Base-by-base conservation (phyloP, 1,140 invertebrate genomes). In the Pseudobourletiella spinata region DNA sequence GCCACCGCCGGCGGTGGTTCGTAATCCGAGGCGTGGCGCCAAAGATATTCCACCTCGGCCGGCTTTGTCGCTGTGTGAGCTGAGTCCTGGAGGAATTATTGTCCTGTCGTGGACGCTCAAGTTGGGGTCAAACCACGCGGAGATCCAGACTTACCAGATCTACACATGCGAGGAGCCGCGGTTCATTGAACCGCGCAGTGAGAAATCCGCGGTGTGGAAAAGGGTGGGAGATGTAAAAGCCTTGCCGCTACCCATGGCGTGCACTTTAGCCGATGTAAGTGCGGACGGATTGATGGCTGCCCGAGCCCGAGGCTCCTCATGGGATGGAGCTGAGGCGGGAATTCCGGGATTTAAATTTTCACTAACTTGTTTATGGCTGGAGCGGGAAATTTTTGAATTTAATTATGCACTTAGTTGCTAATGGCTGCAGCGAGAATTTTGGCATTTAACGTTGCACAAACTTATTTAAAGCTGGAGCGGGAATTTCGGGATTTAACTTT, bases 171-270 rank as follows among this genome's bases (percentile, higher is more conserved):
- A 95, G 75, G 91, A 95, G 78, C 82, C 84, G 0, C 76, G 70
- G 46, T 69, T 72, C 32, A 71, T 75, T 3, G 57, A 60, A 14
- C 76, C 80, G 29, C 32, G 26, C 24, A 60, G 57, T 39, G 8
- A 39, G 32, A 62, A 62, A 50, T 1, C 24, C 16, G 42, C 54
- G n/a, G 29, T 43, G 25, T 96, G 92, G 93, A 90, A 91, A 63
- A 92, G 92, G 82, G 90, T 97, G 54, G 93, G 93, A 16, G 90
- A 95, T 76, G 90, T 97, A 0, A 90, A 92, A 75, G 91, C 93
- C 3, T 76, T 96, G 65, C 86, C 91, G 15, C 75, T 97, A 48
- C 93, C 93, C 0, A 97, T 97, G 94, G 92, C 94, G 1, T 95
- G 92, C 69, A 96, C 92, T 0, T 77, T 96, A 18, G 95, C 91